phyloP scores from a whole-genome alignment of 2,888 invertebrate genomes.

The Idaea biselata region DNA sequence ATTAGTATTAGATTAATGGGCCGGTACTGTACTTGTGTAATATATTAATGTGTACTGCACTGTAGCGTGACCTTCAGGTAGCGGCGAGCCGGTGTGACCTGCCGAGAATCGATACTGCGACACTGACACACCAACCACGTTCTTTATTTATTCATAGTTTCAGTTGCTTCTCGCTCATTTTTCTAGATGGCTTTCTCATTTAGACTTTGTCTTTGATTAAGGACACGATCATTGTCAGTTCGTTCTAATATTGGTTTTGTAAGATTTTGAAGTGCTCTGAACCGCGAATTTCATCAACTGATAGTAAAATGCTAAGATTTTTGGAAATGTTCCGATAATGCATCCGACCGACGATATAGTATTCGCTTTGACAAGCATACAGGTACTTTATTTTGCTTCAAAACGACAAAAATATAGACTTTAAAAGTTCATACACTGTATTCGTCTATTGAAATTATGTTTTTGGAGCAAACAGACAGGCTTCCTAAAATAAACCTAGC shows the following conservation, averaged over 20 bases:
- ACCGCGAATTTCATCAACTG: too few species aligned
- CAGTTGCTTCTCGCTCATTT: not conserved
- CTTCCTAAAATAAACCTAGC: not conserved
- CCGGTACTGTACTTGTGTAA: not conserved
- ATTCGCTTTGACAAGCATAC: too few species aligned
- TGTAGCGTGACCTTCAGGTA: not conserved
- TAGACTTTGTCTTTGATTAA: too few species aligned
- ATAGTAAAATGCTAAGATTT: too few species aligned
- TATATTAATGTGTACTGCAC: not conserved
- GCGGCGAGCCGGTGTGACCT: conserved; percentile 44
- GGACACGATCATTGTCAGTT: too few species aligned
- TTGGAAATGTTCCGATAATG: too few species aligned
- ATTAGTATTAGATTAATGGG: not conserved
- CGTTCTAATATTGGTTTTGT: too few species aligned
- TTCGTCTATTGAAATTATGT: not conserved
- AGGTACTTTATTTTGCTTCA: too few species aligned
- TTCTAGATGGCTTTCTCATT: not conserved
- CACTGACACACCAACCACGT: conserved; percentile 23
- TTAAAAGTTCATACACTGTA: too few species aligned
- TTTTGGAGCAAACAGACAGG: not conserved
- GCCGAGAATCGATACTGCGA: conserved; percentile 57
- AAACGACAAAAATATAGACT: too few species aligned
- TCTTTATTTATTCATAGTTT: conserved; percentile 20
- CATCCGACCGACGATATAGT: too few species aligned
- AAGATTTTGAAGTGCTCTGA: too few species aligned